Evolutionary conservation across 2,888 invertebrate species (phyloP), one percentile per base, ranked within the genome.

Genomic region (Watsonalla binaria): DNA sequence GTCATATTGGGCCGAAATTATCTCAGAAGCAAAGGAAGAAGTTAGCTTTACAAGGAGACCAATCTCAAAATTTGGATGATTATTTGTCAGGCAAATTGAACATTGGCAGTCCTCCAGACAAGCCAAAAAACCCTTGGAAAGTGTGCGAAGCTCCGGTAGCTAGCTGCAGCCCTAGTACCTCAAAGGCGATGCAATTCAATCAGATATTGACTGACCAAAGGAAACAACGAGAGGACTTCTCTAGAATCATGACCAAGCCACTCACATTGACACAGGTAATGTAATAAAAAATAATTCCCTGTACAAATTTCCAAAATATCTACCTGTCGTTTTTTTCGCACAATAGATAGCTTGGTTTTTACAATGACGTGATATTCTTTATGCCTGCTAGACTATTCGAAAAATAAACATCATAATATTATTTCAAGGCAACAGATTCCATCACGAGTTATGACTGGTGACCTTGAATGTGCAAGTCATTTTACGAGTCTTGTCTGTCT

Each of bases 191-290:
- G 51, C 81, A 84, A 58, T 90, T 90, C 55, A 80, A 89, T 62
- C 82, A 90, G 59, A 96, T 96, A 59, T 86, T 96, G 52, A 93
- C 93, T 11, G 95, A 94, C 65, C 96, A 96, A 79, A 92, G 92
- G 65, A 93, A 94, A 53, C 94, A 95, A 72, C 94, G 93, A 59
- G 94, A 94, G 61, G 94, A 95, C 69, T 92, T 92, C 60, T 92
- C 93, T 2, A 94, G 94, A 73, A 93, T 94, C 67, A 93, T 93
- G 74, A 94, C 94, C 6, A 96, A 96, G 78, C 93, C 95, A 0
- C 86, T 97, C 33, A 82, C 87, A 55, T 86, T 95, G 62, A 96
- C 96, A 13, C 96, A 96, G 93, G 96, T 95, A 87, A 54, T 9
- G 50, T 33, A 49, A 45, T 34, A 35, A 35, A 7, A 51, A 50